Evolutionary conservation across 1,140 invertebrate species (phyloP).

Genomic region (Heliconius nattereri): DNA sequence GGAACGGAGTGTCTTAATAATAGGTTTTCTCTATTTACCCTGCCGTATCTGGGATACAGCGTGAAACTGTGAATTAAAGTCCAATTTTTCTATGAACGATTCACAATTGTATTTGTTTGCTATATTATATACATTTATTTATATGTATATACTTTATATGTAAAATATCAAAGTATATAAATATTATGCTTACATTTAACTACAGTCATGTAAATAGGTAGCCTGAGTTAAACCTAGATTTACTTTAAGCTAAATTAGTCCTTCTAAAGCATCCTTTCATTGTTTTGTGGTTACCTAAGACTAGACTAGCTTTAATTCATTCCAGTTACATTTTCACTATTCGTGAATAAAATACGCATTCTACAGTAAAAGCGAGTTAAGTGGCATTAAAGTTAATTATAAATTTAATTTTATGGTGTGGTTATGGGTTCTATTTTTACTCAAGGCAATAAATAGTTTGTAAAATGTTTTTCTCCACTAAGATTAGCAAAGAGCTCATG

Average conservation of each 20-base stretch:
- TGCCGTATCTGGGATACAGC: too few species aligned
- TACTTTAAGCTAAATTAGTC: conserved; percentile 9
- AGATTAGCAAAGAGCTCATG: too few species aligned
- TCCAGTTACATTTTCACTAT: background rate
- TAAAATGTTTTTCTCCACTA: too few species aligned
- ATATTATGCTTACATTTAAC: background rate
- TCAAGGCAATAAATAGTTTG: too few species aligned
- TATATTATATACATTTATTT: too few species aligned
- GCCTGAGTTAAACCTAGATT: background rate
- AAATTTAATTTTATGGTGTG: background rate
- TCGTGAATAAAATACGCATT: background rate
- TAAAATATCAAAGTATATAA: background rate
- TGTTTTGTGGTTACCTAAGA: conserved; percentile 8
- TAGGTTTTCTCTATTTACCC: too few species aligned
- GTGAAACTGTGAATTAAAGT: too few species aligned
- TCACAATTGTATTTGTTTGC: too few species aligned
- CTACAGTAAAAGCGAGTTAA: background rate
- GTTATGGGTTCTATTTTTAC: background rate
- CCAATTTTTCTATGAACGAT: too few species aligned
- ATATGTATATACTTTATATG: too few species aligned
- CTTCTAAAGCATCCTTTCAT: conserved; percentile 2
- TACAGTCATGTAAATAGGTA: background rate
- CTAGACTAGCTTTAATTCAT: background rate
- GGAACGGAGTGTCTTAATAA: too few species aligned
- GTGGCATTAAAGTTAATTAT: background rate